phyloP scores from a whole-genome alignment of 2,797 vertebrate genomes.

The Remorina albescens region DNA sequence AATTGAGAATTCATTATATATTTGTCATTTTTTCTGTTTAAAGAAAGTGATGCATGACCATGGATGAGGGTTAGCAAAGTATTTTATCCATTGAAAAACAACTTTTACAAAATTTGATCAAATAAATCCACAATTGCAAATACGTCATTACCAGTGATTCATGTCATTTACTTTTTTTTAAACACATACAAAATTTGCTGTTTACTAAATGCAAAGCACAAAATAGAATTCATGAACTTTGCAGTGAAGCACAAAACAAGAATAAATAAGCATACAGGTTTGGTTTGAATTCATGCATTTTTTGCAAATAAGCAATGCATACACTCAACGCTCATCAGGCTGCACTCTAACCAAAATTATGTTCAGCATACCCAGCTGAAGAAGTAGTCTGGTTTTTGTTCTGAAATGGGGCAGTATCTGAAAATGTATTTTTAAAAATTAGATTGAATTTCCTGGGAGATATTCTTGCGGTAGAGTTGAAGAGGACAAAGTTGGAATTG shows the following conservation, averaged over 20 bases:
- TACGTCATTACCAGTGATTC: constrained; percentile 41
- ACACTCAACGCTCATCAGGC: constrained; percentile 17
- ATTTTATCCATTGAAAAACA: constrained; percentile 67
- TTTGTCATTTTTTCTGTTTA: neutral
- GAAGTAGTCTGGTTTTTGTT: constrained; percentile 11
- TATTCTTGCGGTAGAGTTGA: constrained; percentile 68
- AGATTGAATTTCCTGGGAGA: constrained; percentile 67
- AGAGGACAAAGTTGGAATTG: constrained; percentile 63
- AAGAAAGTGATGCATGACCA: neutral
- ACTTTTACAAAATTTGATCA: constrained; percentile 52
- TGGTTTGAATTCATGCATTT: constrained; percentile 50
- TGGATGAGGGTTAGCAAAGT: constrained; percentile 20
- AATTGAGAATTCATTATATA: neutral
- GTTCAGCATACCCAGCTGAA: constrained; percentile 18
- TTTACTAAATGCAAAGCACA: constrained; percentile 51
- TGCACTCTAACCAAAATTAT: constrained; percentile 29
- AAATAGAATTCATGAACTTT: constrained; percentile 40
- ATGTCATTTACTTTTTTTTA: constrained; percentile 49
- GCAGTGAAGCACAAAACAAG: constrained; percentile 42
- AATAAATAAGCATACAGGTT: constrained; percentile 78
- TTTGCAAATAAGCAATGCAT: constrained; percentile 47
- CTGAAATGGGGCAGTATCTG: constrained; percentile 30
- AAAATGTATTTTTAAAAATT: constrained; percentile 51
- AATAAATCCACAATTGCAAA: constrained; percentile 55
- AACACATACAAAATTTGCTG: constrained; percentile 24